Conservation (phyloP, 2,113 vertebrate genomes). For the Glaucomys volans region DNA sequence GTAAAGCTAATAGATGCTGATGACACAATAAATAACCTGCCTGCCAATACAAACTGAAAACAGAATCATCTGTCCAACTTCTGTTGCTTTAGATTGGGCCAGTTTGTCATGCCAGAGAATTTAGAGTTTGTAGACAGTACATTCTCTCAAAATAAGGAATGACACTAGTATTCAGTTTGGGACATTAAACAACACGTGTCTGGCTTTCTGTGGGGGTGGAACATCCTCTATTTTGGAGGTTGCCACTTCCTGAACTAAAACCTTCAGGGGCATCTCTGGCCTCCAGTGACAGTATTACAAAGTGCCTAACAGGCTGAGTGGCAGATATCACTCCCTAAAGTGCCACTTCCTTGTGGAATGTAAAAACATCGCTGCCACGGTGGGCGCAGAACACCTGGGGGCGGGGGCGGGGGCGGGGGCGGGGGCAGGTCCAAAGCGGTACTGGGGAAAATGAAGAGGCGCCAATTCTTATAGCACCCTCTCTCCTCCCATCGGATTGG, state of each 20-base stretch:
- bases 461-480: constrained; percentile 44
- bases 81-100: neutral
- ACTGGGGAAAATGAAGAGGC: neutral
- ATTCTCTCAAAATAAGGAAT: neutral
- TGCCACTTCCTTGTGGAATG: constrained; percentile 71
- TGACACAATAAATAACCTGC: neutral
- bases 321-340: constrained; percentile 69
- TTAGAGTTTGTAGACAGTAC: neutral
- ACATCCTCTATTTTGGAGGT: constrained; percentile 7
- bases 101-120: neutral
- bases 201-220: neutral
- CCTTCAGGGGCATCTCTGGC: constrained; percentile 57
- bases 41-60: neutral
- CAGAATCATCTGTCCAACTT: neutral
- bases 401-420: neutral
- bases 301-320: constrained; percentile 62
- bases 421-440: constrained; percentile 16
- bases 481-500: constrained; percentile 53
- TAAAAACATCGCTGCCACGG: constrained; percentile 53
- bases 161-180: neutral
- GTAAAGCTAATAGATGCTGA: neutral
- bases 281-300: constrained; percentile 2
- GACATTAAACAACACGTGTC: neutral
- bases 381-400: constrained; percentile 59
- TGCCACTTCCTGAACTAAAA: constrained; percentile 72